A percentile compares a stretch with the other conserved stretches of the same genome.
Conservation (phyloP, 2,113 vertebrate species). For the Sander lucioperca region DNA sequence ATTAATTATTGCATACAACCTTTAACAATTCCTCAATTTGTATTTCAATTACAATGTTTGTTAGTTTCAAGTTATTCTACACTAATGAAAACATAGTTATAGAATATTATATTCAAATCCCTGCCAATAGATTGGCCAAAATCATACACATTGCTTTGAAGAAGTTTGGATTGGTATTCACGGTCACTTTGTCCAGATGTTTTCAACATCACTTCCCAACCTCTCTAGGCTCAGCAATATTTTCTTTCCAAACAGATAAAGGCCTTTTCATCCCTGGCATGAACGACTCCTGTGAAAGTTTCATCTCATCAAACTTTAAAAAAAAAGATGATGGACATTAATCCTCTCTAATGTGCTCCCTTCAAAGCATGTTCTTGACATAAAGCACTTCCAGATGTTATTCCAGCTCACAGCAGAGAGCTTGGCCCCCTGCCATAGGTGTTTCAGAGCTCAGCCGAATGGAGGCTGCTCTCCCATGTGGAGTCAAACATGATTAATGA, state of each 20-base stretch:
- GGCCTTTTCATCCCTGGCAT: constrained; percentile 5
- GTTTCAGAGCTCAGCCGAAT: constrained; percentile 54
- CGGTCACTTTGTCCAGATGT: constrained; percentile 29
- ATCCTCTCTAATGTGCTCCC: constrained; percentile 39
- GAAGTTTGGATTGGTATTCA: not conserved
- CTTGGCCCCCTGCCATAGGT: constrained; percentile 57
- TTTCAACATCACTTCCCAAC: constrained; percentile 10
- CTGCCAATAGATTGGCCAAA: too few species aligned
- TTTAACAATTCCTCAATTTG: too few species aligned
- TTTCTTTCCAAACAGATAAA: constrained; percentile 32
- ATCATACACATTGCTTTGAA: too few species aligned
- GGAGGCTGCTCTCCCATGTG: constrained; percentile 47
- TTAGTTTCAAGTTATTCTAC: too few species aligned
- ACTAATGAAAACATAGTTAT: too few species aligned
- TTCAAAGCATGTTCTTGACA: constrained; percentile 43
- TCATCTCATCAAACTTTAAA: constrained; percentile 48
- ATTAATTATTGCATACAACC: too few species aligned
- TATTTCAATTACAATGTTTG: too few species aligned
- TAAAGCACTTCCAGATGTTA: constrained; percentile 45
- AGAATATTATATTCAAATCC: too few species aligned
- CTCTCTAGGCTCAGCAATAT: constrained; percentile 3
- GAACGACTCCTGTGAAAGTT: constrained; percentile 22
- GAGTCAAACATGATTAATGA: constrained; percentile 71
- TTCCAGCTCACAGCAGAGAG: constrained; percentile 25
- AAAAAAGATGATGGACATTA: constrained; percentile 50